Evolutionary conservation across 2,888 invertebrate species (phyloP), one percentile per base, ranked within the genome.

Genomic region (Uropetala carovei): DNA sequence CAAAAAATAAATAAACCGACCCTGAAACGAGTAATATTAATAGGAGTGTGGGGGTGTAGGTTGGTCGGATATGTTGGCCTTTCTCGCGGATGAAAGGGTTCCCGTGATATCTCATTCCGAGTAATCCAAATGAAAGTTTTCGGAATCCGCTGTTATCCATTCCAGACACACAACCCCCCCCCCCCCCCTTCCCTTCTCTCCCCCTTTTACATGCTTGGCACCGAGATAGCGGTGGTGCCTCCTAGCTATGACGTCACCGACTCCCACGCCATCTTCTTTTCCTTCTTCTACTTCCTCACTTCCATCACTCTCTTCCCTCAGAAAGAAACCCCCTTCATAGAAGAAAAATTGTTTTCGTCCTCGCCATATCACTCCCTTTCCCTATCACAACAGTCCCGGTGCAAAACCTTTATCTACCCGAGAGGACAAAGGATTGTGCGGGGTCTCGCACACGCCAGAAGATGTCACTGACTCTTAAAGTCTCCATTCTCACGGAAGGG

Each of bases 381-480:
- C 75, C 27, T 75, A 27, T 0, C 75, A 22, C 75, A 11, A 27
- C 75, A 68, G 22, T 18, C 68, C 68, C n/a, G 22, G 43, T n/a
- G 68, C 68, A 75, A 27, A 75, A 75, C 75, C 75, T 75, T 75
- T 75, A 75, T 75, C 75, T 75, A 75, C 22, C 11, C 22, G 75
- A 27, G 10, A 14, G 22, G 75, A 75, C 75, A 75, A 75, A 75
- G 75, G 75, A 75, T 75, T 27, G n/a, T 13, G 22, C 22, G 27
- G 11, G 22, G 75, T 13, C 75, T 68, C n/a, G 68, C 68, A 22
- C n/a, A 68, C 68, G 9, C 68, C 68, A 22, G n/a, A 68, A 75
- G 22, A 75, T 10, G 75, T 75, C 75, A 9, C 27, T 75, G 75
- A 13, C 43, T 43, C 43, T 1, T 43, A 43, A 43, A 43, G 43